Evolutionary conservation across 2,797 vertebrate species (phyloP).

Genomic region (Scyliorhinus canicula): DNA sequence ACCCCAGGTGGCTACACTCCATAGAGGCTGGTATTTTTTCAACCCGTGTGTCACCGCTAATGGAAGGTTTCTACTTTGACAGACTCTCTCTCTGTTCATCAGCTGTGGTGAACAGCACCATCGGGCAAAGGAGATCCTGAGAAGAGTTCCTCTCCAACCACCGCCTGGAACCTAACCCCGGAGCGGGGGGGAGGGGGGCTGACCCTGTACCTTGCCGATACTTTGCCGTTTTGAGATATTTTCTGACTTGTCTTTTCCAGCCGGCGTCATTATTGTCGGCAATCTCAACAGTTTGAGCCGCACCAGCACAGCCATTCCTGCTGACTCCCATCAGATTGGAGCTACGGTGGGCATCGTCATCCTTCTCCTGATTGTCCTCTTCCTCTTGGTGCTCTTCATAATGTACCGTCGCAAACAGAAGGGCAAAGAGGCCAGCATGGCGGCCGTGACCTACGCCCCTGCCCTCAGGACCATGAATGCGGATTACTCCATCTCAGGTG

Average conservation of each 20-base stretch:
- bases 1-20: too few species aligned
- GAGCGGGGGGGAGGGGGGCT: fast-evolving
- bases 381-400: constrained; percentile 80
- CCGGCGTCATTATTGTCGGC: constrained; percentile 76
- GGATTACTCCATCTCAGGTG: constrained; percentile 79
- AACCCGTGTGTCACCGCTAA: background rate
- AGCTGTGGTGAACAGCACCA: background rate
- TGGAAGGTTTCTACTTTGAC: background rate
- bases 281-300: constrained; percentile 79
- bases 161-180: background rate
- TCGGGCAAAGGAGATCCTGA: too few species aligned
- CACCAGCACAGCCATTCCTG: constrained; percentile 79
- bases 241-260: constrained; percentile 52
- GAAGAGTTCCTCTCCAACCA: background rate
- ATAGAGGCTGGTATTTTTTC: background rate
- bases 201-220: background rate
- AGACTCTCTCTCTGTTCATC: background rate
- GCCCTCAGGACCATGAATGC: constrained; percentile 72
- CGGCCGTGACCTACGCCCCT: constrained; percentile 82
- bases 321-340: constrained; percentile 86
- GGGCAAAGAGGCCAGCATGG: constrained; percentile 80
- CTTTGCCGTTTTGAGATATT: background rate
- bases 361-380: constrained; percentile 80
- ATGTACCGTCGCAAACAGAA: constrained; percentile 88
- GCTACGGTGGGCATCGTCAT: constrained; percentile 82